Percentiles rank a stretch among this genome's conserved stretches.
phyloP scores from a whole-genome alignment of 2,797 vertebrate genomes.

The Vespertilio murinus region DNA sequence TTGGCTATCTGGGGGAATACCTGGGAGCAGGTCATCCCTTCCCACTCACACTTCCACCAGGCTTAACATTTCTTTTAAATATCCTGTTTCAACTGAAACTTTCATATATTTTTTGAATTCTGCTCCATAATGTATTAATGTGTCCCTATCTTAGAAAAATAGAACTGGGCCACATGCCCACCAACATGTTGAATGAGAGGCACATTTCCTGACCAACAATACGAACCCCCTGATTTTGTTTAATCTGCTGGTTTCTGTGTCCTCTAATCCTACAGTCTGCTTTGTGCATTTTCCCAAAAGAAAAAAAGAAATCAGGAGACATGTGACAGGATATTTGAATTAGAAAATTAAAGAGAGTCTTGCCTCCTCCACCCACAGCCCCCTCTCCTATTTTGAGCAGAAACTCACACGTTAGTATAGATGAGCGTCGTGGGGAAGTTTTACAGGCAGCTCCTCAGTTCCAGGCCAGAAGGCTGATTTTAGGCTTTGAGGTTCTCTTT shows the following conservation, averaged over 20 bases:
- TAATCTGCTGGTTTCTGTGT: neutral
- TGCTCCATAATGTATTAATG: neutral
- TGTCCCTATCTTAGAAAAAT: neutral
- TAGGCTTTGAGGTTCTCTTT: conserved; percentile 31
- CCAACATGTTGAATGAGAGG: neutral
- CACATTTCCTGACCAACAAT: neutral
- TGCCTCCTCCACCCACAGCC: neutral
- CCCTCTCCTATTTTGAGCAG: neutral
- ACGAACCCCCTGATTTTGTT: neutral
- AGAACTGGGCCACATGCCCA: neutral
- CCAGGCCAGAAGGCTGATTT: neutral
- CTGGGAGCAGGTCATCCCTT: neutral
- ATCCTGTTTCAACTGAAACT: neutral
- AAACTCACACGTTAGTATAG: neutral
- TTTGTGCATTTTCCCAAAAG: conserved; percentile 42
- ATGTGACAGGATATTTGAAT: neutral
- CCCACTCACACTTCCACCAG: neutral
- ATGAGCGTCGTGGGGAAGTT: neutral
- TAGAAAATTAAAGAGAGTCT: neutral
- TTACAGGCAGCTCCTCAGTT: neutral
- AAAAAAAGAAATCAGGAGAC: neutral
- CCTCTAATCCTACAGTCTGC: conserved; percentile 12
- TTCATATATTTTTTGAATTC: neutral
- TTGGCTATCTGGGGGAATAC: too few relatives aligned
- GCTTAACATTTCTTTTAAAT: neutral